A percentile compares a stretch with the other conserved stretches of the same genome.
phyloP scores from a whole-genome alignment of 2,888 invertebrate genomes.

The Synergus laeviventris region DNA sequence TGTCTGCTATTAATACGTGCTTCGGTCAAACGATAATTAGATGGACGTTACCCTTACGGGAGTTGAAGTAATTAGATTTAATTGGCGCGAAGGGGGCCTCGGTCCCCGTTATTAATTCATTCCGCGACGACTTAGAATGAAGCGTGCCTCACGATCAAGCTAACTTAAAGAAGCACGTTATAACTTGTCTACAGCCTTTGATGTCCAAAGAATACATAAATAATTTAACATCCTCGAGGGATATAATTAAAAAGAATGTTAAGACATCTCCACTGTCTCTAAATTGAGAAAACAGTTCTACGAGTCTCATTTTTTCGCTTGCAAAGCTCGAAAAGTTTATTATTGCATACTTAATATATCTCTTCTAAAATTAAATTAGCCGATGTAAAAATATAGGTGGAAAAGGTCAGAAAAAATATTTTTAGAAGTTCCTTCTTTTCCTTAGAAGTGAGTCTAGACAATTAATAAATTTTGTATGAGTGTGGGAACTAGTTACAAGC shows the following conservation, averaged over 20 bases:
- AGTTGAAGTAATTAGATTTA: conserved; percentile 72
- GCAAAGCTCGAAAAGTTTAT: background rate
- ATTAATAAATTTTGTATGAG: background rate
- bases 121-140: conserved; percentile 45
- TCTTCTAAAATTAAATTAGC: background rate
- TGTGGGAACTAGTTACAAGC: background rate
- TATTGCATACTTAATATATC: background rate
- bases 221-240: background rate
- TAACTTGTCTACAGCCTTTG: background rate
- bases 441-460: background rate
- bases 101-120: conserved; percentile 50
- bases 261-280: too few species aligned
- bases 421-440: background rate
- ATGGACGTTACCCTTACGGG: conserved; percentile 71
- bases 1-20: conserved; percentile 68
- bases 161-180: conserved; percentile 41
- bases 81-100: conserved; percentile 64
- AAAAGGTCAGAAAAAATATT: background rate
- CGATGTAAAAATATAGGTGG: background rate
- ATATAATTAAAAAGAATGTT: background rate
- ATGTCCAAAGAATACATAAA: background rate
- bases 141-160: conserved; percentile 42
- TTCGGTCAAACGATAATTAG: conserved; percentile 70
- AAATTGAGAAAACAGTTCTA: too few species aligned
- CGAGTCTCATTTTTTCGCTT: background rate